phyloP scores from a whole-genome alignment of 2,113 vertebrate genomes.

The Aptenodytes patagonicus region DNA sequence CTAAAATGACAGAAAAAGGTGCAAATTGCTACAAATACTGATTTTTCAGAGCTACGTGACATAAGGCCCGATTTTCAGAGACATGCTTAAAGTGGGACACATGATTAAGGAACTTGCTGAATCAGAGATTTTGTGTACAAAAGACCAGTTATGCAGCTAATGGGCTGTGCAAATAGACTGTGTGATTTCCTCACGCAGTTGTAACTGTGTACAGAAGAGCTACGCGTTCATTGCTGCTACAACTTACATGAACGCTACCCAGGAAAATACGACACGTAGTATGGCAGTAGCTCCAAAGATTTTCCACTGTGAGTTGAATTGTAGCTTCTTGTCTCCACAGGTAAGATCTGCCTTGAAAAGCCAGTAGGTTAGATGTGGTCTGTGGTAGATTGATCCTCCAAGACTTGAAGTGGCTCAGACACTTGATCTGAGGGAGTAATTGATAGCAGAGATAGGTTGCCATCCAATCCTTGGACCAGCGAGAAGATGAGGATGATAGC shows the following conservation, averaged over 20 bases:
- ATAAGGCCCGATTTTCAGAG: not conserved
- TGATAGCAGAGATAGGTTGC: not conserved
- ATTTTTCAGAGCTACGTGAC: slow-evolving; percentile 12
- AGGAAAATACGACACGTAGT: accelerated
- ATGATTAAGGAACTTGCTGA: slow-evolving; percentile 45
- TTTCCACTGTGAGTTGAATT: not conserved
- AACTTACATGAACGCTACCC: accelerated
- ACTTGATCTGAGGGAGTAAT: slow-evolving; percentile 11
- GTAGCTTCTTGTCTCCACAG: not conserved
- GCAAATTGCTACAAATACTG: not conserved
- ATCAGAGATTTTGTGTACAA: slow-evolving; percentile 49
- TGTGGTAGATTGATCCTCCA: not conserved
- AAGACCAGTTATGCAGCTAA: slow-evolving; percentile 44
- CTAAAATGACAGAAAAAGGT: not conserved
- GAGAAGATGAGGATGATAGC: not conserved
- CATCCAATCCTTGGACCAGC: not conserved
- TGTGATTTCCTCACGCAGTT: not conserved
- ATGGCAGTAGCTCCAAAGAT: not conserved
- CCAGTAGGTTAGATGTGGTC: not conserved
- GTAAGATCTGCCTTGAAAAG: not conserved
- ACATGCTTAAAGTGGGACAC: not conserved
- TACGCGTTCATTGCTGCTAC: not conserved
- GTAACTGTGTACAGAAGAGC: not conserved
- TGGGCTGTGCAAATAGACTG: not conserved
- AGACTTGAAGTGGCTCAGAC: not conserved